Percentiles rank a stretch among this genome's conserved stretches.
phyloP scores from a whole-genome alignment of 1,140 invertebrate genomes.

The Daktulosphaira vitifoliae region DNA sequence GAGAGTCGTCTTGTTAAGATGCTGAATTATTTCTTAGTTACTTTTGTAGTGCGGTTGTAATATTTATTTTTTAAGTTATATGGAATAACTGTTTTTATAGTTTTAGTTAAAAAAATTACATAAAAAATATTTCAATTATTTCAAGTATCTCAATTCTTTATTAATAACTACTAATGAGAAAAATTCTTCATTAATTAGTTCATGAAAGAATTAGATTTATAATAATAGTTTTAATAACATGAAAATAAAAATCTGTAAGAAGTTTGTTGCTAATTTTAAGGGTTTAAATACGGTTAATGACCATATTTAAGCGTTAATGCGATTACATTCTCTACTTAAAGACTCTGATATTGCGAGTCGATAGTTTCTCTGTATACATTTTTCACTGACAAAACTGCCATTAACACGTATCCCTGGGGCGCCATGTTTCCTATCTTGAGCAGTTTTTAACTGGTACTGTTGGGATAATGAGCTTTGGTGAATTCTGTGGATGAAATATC shows the following conservation, averaged over 20 bases:
- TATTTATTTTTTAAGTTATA: no score
- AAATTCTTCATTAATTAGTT: no score
- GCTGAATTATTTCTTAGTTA: background rate
- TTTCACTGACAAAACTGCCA: conserved; percentile 6
- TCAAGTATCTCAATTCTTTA: no score
- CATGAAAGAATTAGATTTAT: no score
- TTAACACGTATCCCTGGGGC: conserved; percentile 18
- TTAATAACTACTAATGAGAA: no score
- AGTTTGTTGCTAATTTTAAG: conserved; percentile 2
- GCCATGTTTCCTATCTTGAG: background rate
- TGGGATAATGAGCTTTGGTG: background rate
- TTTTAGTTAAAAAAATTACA: no score
- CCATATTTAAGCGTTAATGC: background rate
- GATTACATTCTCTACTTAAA: background rate
- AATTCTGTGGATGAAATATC: conserved; percentile 14
- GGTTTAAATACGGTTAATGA: conserved; percentile 7
- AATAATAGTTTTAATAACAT: no score
- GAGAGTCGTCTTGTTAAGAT: background rate
- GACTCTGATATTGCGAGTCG: background rate
- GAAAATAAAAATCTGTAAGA: no score
- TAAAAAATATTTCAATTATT: no score
- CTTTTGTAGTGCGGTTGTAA: no score
- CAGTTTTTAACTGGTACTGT: background rate
- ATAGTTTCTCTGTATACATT: background rate
- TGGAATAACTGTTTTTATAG: no score